phyloP scores from a whole-genome alignment of 1,140 invertebrate genomes.

The Berghia stephanieae region DNA sequence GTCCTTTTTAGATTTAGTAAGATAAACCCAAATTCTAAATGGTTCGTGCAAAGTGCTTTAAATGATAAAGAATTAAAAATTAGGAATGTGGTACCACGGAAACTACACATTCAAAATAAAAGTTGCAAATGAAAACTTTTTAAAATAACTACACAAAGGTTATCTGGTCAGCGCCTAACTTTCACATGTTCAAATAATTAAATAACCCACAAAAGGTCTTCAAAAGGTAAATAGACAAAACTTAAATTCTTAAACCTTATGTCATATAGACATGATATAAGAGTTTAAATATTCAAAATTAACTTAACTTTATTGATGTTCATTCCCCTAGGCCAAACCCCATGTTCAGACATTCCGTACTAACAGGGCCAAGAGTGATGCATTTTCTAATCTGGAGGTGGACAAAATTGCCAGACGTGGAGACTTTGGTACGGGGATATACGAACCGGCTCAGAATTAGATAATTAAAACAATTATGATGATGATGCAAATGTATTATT shows the following conservation, averaged over 20 bases:
- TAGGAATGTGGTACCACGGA: no score
- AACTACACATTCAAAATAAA: no score
- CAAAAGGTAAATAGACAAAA: neutral
- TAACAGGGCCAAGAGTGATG: constrained; percentile 38
- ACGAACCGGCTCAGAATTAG: constrained; percentile 61
- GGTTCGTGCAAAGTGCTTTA: no score
- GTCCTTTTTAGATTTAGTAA: no score
- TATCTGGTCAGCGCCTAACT: neutral
- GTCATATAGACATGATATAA: no score
- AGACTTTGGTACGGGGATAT: constrained; percentile 55
- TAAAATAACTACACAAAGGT: neutral
- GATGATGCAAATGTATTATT: no score
- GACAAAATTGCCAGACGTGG: constrained; percentile 60
- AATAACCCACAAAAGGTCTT: neutral
- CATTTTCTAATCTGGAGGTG: constrained; percentile 50
- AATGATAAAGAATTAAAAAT: no score
- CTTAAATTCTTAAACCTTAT: neutral
- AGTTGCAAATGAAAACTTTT: no score
- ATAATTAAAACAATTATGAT: no score
- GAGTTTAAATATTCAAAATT: no score
- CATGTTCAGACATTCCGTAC: constrained; percentile 61
- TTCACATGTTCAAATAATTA: neutral
- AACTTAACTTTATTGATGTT: constrained; percentile 29
- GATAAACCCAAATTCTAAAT: no score
- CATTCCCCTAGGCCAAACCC: constrained; percentile 57